A percentile compares a stretch with the other conserved stretches of the same genome.
Conservation (phyloP, 2,113 vertebrate species). For the Paedocypris sp. region DNA sequence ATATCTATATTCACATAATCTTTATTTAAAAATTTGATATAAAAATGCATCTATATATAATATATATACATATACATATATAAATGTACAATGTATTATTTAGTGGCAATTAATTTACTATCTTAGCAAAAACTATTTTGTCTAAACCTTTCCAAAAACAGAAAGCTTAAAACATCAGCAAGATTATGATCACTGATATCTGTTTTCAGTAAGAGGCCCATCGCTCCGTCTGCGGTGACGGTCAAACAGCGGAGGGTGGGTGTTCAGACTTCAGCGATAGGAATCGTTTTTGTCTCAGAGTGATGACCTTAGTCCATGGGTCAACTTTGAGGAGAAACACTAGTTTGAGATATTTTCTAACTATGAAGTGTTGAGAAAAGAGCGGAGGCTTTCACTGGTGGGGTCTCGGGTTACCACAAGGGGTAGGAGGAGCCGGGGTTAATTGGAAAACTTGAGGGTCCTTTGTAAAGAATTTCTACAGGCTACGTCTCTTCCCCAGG, state of each 20-base stretch:
- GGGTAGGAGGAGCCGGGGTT: constrained; percentile 28
- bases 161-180: constrained; percentile 1
- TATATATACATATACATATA: no score
- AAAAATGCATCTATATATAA: no score
- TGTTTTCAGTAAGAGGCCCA: constrained; percentile 55
- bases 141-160: not conserved
- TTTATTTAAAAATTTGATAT: no score
- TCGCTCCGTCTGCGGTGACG: constrained; percentile 40
- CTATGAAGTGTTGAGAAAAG: constrained; percentile 51
- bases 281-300: constrained; percentile 55
- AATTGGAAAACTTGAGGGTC: constrained; percentile 41
- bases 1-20: no score
- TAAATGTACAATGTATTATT: no score
- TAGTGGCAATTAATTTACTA: no score
- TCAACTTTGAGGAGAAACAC: constrained; percentile 54
- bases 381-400: constrained; percentile 39
- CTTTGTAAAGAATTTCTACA: constrained; percentile 38
- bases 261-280: constrained; percentile 46
- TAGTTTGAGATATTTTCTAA: constrained; percentile 49
- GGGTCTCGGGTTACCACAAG: constrained; percentile 50
- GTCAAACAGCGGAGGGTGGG: constrained; percentile 25
- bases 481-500: constrained; percentile 26
- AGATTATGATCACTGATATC: constrained; percentile 63
- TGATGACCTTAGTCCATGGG: constrained; percentile 54
- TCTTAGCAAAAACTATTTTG: no score